Conservation (phyloP, 1,140 invertebrate genomes). For the Drosophila chauvacae region DNA sequence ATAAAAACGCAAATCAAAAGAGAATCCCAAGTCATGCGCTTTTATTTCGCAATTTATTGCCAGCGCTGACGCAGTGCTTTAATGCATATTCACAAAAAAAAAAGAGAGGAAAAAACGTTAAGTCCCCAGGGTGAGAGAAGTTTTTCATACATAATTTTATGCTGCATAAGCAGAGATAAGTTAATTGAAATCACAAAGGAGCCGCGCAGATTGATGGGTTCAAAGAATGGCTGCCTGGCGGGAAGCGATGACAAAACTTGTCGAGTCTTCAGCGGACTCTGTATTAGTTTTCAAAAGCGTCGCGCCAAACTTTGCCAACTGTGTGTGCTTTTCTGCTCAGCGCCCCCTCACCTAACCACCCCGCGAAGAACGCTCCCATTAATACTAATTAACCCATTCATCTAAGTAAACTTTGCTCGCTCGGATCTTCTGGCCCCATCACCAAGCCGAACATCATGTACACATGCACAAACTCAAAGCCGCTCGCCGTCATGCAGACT, state of each 20-base stretch:
- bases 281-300: constrained; percentile 43
- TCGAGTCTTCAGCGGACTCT: constrained; percentile 1
- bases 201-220: constrained; percentile 41
- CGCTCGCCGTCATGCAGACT: constrained; percentile 67
- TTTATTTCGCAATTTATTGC: constrained; percentile 54
- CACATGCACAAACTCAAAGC: constrained; percentile 72
- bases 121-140: constrained; percentile 8
- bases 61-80: constrained; percentile 35
- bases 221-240: constrained; percentile 19
- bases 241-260: constrained; percentile 33
- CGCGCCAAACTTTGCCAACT: constrained; percentile 37
- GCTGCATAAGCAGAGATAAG: constrained; percentile 56
- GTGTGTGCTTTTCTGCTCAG: constrained; percentile 6
- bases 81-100: constrained; percentile 45
- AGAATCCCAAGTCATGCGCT: constrained; percentile 51
- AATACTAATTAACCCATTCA: constrained; percentile 75
- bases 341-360: background rate
- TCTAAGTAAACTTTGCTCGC: constrained; percentile 57
- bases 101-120: background rate
- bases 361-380: constrained; percentile 36
- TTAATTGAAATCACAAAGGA: constrained; percentile 56
- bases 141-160: constrained; percentile 53
- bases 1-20: constrained; percentile 55
- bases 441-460: constrained; percentile 32
- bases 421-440: constrained; percentile 45